Evolutionary conservation across 1,140 invertebrate genomes (phyloP), one percentile per base, ranked within the genome.

Genomic region (Coptotermes formosanus): DNA sequence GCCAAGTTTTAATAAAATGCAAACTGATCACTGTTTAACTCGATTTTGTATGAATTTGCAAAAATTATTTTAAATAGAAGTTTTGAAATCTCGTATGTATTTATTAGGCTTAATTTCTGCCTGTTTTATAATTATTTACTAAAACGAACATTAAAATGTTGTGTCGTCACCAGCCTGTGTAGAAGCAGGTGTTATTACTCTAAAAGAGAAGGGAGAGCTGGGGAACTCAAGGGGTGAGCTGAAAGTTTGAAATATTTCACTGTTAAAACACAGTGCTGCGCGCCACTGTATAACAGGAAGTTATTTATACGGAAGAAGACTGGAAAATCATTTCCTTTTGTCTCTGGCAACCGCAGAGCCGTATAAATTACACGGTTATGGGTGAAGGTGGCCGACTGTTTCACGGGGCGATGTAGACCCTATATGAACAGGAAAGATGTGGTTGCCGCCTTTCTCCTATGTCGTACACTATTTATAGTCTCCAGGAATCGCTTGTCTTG

Each of bases 271-370:
- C 9, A 75, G 64, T 75, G 64, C 14, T 25, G 64, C 6, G n/a
- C 9, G 8, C 64, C 64, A 75, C 64, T 12, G 30, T 30, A 75
- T 30, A 75, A 75, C 64, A 25, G 64, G 64, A 75, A 75, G 64
- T 75, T 75, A 75, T 75, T 75, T 75, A 75, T 75, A 75, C n/a
- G 64, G 64, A 75, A 30, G 64, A 75, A 75, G 64, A 75, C 64
- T 75, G 64, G 64, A 75, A 75, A 75, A 75, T 75, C 64, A 75
- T 75, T 75, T 75, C 64, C 64, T 75, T 75, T 75, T 75, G 64
- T 75, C 64, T 75, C 64, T 75, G 64, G 25, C 25, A 75, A 14
- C n/a, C 64, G 14, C n/a, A 30, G 25, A 75, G 25, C 64, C 25
- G 9, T 30, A 75, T 75, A 75, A 75, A 75, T 75, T n/a, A 75